phyloP scores from a whole-genome alignment of 2,797 vertebrate species.

The Propithecus perrieri region DNA sequence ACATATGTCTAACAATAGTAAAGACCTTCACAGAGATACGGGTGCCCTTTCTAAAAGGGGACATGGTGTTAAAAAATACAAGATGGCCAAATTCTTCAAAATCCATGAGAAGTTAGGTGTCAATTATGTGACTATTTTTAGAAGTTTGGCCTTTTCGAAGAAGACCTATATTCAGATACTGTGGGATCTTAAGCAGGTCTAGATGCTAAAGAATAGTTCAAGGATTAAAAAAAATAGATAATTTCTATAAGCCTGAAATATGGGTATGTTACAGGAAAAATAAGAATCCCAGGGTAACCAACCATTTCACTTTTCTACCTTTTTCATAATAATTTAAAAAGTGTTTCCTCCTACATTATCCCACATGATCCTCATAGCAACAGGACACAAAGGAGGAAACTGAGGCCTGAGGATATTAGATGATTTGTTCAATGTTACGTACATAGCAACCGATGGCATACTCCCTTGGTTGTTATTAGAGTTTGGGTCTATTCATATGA shows the following conservation, averaged over 20 bases:
- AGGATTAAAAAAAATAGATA: not conserved
- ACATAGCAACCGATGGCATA: not conserved
- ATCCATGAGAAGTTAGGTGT: not conserved
- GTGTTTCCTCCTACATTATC: not conserved
- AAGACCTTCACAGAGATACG: not conserved
- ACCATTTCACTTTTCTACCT: not conserved
- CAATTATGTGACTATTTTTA: not conserved
- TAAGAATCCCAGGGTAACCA: not conserved
- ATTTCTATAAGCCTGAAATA: not conserved
- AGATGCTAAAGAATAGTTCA: not conserved
- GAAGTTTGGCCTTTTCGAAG: not conserved
- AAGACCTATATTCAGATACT: not conserved
- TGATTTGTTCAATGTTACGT: not conserved
- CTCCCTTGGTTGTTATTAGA: not conserved
- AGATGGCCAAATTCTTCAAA: slow-evolving; percentile 17
- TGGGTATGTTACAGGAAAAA: not conserved
- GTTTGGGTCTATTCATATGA: not conserved
- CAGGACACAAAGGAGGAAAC: not conserved
- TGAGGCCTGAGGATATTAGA: not conserved
- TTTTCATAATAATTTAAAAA: slow-evolving; percentile 14
- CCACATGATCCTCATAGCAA: not conserved
- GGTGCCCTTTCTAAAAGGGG: not conserved
- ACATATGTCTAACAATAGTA: not conserved
- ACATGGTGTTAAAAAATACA: not conserved
- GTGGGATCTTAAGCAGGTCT: not conserved